phyloP scores from a whole-genome alignment of 2,113 vertebrate genomes.

The Chaenocephalus aceratus region DNA sequence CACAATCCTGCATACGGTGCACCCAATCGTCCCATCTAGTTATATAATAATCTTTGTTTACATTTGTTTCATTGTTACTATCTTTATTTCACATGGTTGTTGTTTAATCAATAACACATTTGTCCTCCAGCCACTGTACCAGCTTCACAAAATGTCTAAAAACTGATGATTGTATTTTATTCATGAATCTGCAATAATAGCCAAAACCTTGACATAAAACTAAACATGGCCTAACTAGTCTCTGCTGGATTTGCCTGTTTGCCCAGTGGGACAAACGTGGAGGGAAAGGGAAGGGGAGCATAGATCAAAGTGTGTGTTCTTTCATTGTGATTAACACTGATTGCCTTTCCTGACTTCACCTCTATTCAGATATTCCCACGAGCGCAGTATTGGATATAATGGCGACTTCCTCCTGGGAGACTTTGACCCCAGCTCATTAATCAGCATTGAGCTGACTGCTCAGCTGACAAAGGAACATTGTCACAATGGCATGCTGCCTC shows the following conservation, averaged over 20 bases:
- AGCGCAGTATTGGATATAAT: conserved; percentile 65
- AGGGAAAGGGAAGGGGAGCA: conserved; percentile 15
- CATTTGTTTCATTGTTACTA: conserved; percentile 14
- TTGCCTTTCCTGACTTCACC: conserved; percentile 67
- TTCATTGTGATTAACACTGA: conserved; percentile 78
- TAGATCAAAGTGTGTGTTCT: conserved; percentile 68
- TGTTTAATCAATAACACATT: conserved; percentile 5
- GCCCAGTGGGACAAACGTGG: conserved; percentile 24
- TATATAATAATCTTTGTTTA: neutral
- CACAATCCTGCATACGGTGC: neutral
- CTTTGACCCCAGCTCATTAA: conserved; percentile 75
- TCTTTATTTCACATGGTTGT: neutral
- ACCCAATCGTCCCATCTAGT: neutral
- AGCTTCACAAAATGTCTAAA: conserved; percentile 25
- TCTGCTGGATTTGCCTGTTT: conserved; percentile 30
- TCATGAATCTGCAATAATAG: conserved; percentile 55
- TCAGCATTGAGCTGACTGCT: conserved; percentile 73
- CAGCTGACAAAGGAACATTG: conserved; percentile 58
- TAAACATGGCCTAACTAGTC: conserved; percentile 53
- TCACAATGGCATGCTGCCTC: conserved; percentile 43
- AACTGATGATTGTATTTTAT: conserved; percentile 45
- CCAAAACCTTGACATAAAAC: conserved; percentile 55
- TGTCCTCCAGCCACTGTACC: conserved; percentile 3
- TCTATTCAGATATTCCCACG: conserved; percentile 66
- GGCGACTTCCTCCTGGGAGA: conserved; percentile 56